A percentile compares a stretch with the other conserved stretches of the same genome.
Evolutionary conservation across 2,888 invertebrate species (phyloP).

Genomic region (Sepioteuthis lessoniana): DNA sequence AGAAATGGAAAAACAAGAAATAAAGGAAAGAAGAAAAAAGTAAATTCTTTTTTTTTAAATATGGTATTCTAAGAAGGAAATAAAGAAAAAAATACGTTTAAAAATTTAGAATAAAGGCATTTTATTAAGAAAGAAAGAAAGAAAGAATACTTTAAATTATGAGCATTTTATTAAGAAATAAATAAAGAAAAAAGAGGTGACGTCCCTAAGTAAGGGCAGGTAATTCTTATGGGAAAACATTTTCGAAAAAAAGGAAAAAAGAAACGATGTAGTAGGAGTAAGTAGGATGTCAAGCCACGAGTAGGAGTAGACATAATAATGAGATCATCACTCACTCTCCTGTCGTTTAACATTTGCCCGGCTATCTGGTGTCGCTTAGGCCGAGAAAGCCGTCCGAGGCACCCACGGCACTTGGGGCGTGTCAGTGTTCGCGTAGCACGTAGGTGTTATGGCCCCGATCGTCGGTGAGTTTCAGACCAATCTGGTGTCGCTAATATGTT

Average conservation of each 20-base stretch:
- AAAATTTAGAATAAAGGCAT: not conserved
- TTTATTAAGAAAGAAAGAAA: not conserved
- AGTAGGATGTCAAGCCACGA: not conserved
- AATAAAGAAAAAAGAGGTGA: not conserved
- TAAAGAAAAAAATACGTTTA: too few relatives aligned
- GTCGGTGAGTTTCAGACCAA: not conserved
- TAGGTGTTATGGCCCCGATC: constrained; percentile 41
- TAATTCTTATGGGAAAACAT: not conserved
- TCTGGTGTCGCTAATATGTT: constrained; percentile 33
- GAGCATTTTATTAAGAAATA: too few relatives aligned
- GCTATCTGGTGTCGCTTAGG: constrained; percentile 4
- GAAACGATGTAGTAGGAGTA: not conserved
- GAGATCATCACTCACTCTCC: constrained; percentile 1
- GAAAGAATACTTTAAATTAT: too few relatives aligned
- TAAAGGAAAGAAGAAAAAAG: not conserved
- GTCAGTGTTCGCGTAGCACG: not conserved
- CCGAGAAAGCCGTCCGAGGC: not conserved
- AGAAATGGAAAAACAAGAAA: not conserved
- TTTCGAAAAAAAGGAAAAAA: too few relatives aligned
- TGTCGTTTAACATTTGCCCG: constrained; percentile 36
- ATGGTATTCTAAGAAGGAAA: not conserved
- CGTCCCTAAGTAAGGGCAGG: not conserved
- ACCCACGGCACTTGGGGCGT: not conserved
- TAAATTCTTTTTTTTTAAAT: too few relatives aligned
- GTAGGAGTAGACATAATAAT: not conserved